Conservation (phyloP, 2,113 vertebrate species). For the Hypanus sabinus region DNA sequence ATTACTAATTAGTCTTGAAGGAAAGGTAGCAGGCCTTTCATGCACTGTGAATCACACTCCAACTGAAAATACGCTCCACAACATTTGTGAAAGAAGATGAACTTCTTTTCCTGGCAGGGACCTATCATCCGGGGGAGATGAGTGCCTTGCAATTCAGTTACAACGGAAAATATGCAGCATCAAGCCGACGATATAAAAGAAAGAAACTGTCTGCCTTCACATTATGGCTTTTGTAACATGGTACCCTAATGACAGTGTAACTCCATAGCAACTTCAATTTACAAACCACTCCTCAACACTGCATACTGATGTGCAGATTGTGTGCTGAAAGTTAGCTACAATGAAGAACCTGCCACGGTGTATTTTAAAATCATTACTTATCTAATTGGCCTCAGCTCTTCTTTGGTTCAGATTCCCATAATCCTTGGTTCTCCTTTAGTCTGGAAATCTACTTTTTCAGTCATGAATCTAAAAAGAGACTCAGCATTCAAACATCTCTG, state of each 20-base stretch:
- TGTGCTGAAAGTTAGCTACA: neutral
- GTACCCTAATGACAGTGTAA: neutral
- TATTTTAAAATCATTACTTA: neutral
- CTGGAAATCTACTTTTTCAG: too few species aligned
- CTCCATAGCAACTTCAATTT: neutral
- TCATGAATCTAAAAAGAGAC: too few species aligned
- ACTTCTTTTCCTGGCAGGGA: neutral
- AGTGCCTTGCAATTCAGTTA: neutral
- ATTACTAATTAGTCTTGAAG: neutral
- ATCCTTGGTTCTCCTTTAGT: too few species aligned
- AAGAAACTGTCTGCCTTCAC: neutral
- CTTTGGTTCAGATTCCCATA: too few species aligned
- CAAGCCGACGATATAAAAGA: neutral
- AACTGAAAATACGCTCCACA: neutral
- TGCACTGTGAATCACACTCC: neutral
- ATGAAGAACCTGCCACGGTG: neutral
- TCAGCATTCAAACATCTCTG: too few species aligned
- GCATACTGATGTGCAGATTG: neutral
- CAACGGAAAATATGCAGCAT: neutral
- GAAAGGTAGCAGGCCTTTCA: neutral
- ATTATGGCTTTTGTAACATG: neutral
- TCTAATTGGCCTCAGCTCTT: too few species aligned
- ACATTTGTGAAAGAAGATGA: neutral
- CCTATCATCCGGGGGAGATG: neutral
- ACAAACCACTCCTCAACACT: neutral